Base-by-base conservation (phyloP, 2,888 invertebrate genomes). In the Polia nebulosa region DNA sequence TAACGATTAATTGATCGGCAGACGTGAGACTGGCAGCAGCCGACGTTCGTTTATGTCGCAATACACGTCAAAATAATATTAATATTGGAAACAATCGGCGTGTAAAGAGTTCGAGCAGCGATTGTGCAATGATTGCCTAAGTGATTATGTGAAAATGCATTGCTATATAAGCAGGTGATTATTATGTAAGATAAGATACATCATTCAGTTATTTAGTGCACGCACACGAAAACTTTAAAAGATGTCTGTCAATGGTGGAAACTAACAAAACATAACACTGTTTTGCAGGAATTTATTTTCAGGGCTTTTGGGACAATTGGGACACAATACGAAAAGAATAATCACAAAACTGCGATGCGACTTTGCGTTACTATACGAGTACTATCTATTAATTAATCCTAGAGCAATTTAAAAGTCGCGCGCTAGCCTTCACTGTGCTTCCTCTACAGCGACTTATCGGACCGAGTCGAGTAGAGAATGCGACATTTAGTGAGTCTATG, bases 21-120 rank as follows among this genome's bases (percentile, higher is more conserved):
- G 80, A 81, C 91, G 91, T 92, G 94, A 87, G 91, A 92, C 79
- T 61, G 52, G 75, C 29, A 72, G 79, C 93, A 93, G 89, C 90
- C 87, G 91, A 58, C 72, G 64, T 47, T 58, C 62, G 45, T 45
- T 25, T 44, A 53, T 29, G 44, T 41, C 65, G 56, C 59, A 41
- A 66, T 56, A 61, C n/a, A 64, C n/a, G 57, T 62, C 36, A 25
- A 13, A 44, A 27, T 52, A 32, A 27, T 58, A 74, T 20, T n/a
- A 39, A 47, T 52, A 76, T 58, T 59, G 36, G 34, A 76, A 73
- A 59, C 32, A 47, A 25, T 34, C 41, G 49, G 41, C 17, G 25
- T 57, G 47, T 52, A 36, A 57, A 32, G 13, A 62, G 56, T 80
- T 83, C 57, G 69, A 59, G 57, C 60, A 66, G 56, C 49, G 47